Evolutionary conservation across 2,888 invertebrate genomes (phyloP).

Genomic region (Leptopterna dolabrata): DNA sequence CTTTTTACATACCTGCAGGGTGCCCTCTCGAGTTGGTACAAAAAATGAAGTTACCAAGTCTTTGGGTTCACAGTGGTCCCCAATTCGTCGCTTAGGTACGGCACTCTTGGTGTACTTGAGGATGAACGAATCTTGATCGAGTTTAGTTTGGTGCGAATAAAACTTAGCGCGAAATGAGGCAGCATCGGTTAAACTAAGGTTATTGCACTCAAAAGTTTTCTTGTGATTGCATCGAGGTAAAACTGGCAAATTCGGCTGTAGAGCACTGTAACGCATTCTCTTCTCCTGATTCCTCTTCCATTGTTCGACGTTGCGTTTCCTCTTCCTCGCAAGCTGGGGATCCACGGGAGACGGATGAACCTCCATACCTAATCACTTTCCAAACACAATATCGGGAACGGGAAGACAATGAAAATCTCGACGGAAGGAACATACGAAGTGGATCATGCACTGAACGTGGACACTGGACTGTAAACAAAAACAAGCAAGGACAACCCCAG

Average conservation of each 20-base stretch:
- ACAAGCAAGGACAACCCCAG: too few species aligned
- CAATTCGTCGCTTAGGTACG: too few species aligned
- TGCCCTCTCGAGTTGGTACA: neutral
- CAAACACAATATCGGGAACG: too few species aligned
- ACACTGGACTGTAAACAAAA: too few species aligned
- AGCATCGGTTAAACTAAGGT: neutral
- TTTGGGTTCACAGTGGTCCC: neutral
- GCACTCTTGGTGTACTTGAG: too few species aligned
- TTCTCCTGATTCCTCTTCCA: neutral
- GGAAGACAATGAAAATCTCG: too few species aligned
- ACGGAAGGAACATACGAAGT: too few species aligned
- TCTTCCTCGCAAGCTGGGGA: neutral
- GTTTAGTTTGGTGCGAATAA: constrained; percentile 11
- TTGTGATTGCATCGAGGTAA: neutral
- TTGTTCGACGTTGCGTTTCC: constrained; percentile 26
- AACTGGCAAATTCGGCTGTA: constrained; percentile 6
- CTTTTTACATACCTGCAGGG: constrained; percentile 33
- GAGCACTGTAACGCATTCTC: constrained; percentile 5
- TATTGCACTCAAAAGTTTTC: too few species aligned
- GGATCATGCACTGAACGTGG: too few species aligned
- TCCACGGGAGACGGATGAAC: neutral
- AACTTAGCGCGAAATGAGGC: neutral
- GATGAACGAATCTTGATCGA: too few species aligned
- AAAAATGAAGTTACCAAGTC: neutral
- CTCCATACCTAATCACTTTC: too few species aligned